phyloP scores from a whole-genome alignment of 2,888 invertebrate species.

The Pachymerium ferrugineum region DNA sequence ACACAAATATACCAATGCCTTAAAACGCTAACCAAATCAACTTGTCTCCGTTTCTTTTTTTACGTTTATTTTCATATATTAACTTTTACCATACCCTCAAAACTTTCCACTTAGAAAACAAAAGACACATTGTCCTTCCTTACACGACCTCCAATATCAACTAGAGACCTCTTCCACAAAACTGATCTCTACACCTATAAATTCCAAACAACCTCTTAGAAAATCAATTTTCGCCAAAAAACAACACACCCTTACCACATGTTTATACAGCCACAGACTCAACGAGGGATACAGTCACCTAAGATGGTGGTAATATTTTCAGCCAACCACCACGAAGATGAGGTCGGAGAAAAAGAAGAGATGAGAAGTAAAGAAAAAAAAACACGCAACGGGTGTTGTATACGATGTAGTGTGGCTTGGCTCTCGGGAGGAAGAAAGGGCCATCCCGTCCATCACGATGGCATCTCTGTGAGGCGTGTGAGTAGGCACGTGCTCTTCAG shows the following conservation, averaged over 20 bases:
- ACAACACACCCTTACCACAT: neutral
- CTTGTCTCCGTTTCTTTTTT: neutral
- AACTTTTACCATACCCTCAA: neutral
- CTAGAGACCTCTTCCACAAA: neutral
- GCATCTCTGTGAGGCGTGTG: constrained; percentile 18
- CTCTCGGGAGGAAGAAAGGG: constrained; percentile 10
- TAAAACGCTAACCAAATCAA: constrained; percentile 21
- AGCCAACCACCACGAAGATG: neutral
- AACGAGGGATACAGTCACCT: constrained; percentile 1
- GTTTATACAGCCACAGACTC: constrained; percentile 2
- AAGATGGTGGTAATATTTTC: constrained; percentile 21
- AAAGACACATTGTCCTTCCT: neutral
- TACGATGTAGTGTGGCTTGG: constrained; percentile 9
- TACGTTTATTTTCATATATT: neutral
- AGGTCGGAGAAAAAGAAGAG: neutral
- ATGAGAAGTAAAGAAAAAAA: neutral
- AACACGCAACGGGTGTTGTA: constrained; percentile 5
- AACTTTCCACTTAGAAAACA: constrained; percentile 18
- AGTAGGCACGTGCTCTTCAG: constrained; percentile 18
- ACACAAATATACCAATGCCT: constrained; percentile 18
- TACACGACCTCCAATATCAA: neutral
- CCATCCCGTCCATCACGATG: constrained; percentile 18
- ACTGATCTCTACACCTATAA: constrained; percentile 4
- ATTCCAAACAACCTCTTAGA: constrained; percentile 2
- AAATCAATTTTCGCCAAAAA: constrained; percentile 9